Base-by-base conservation (phyloP, 2,888 invertebrate genomes). In the Petrolisthes cinctipes region DNA sequence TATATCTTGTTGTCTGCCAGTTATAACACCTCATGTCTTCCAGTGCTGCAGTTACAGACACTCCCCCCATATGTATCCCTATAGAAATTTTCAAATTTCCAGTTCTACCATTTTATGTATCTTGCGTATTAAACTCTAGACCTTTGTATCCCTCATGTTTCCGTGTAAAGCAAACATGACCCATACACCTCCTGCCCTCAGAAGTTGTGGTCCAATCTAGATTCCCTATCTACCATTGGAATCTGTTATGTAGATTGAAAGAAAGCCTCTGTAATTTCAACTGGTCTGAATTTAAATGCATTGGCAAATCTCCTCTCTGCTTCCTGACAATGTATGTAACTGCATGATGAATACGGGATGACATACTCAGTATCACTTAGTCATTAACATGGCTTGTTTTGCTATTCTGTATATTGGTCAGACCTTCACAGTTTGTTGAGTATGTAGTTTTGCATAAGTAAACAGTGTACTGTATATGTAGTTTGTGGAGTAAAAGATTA, bases 161-260 rank as follows among this genome's bases (percentile, higher is more conserved):
- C 37, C 71, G 20, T 71, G 71, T 71, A 71, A 71, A n/a, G 37
- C 81, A 81, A 66, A 66, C 54, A 54, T 81, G 14, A 75, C 11
- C 56, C 76, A 78, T 51, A 66, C 66, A 84, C 53, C 78, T 61
- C 80, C 68, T 83, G 73, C 73, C 78, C 79, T 80, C 66, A 68
- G 75, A 78, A 84, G 76, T 37, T 73, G 53, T 75, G 68, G 53
- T 83, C 61, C 78, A 86, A 4, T 66, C 68, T 82, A 80, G 83
- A 84, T 87, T 87, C 84, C 87, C 84, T 87, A 75, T 87, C 76
- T 71, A 87, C 83, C 78, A 75, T 84, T 84, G 87, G 87, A 87
- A 87, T 84, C 84, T 75, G 61, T 87, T 80, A 20, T 78, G 54
- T 80, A 84, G 79, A 81, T 71, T 71, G 61, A 86, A 86, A 76